These are phyloP conservation scores for Andrena fulva DNA, from an alignment of 2,888 invertebrate species.

Conservation along the genomic window DNA sequence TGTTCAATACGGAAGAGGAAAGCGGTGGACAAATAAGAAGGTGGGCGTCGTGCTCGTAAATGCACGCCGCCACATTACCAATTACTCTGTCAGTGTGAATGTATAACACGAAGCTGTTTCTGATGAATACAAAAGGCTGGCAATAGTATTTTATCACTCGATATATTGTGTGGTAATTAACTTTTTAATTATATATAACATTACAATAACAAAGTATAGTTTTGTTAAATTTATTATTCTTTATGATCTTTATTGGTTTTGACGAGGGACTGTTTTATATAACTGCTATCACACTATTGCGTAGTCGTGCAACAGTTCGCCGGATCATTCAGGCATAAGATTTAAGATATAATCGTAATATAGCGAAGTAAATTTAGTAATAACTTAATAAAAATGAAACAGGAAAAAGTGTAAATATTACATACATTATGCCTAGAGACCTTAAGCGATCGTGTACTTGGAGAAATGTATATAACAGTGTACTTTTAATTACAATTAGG, in stretches of 20 bases:
- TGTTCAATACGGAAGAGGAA: slow-evolving; percentile 35
- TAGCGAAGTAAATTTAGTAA: slow-evolving; percentile 77
- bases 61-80: slow-evolving; percentile 51
- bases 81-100: slow-evolving; percentile 63
- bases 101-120: slow-evolving; percentile 60
- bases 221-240: slow-evolving; percentile 83
- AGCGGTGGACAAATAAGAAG: slow-evolving; percentile 49
- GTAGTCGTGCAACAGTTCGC: slow-evolving; percentile 59
- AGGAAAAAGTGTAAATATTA: slow-evolving; percentile 81
- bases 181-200: slow-evolving; percentile 80
- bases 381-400: slow-evolving; percentile 78
- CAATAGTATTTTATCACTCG: slow-evolving; percentile 81
- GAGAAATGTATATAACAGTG: slow-evolving; percentile 84
- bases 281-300: slow-evolving; percentile 77
- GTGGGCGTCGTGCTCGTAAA: slow-evolving; percentile 24
- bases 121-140: slow-evolving; percentile 70
- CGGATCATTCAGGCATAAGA: slow-evolving; percentile 66
- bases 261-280: slow-evolving; percentile 85
- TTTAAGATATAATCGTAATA: slow-evolving; percentile 81
- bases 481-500: slow-evolving; percentile 84
- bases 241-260: slow-evolving; percentile 83
- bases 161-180: slow-evolving; percentile 81
- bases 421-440: slow-evolving; percentile 82
- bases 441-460: slow-evolving; percentile 83
- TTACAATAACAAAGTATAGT: slow-evolving; percentile 80